Conservation (phyloP, 1,140 invertebrate species). For the Battus philenor region DNA sequence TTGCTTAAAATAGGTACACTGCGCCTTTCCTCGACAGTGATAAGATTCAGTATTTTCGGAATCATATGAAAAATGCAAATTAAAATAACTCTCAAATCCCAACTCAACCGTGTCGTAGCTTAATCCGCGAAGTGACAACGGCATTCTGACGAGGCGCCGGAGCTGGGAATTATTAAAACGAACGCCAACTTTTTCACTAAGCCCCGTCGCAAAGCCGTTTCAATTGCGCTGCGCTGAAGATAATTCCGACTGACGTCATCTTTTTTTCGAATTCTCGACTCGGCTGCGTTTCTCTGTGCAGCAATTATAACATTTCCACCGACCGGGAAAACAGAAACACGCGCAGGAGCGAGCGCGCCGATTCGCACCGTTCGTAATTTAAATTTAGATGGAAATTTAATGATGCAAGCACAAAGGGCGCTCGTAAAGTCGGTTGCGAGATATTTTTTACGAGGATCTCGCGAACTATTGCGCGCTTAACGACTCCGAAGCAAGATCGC, state of each 20-base stretch:
- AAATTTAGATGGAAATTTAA: constrained; percentile 76
- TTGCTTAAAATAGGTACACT: constrained; percentile 20
- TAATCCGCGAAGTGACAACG: constrained; percentile 75
- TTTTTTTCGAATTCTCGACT: constrained; percentile 73
- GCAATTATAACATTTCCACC: constrained; percentile 75
- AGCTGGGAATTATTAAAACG: constrained; percentile 75
- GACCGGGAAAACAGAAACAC: constrained; percentile 74
- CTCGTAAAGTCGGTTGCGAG: constrained; percentile 74
- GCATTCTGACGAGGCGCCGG: constrained; percentile 75
- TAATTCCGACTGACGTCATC: constrained; percentile 75
- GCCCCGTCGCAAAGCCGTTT: constrained; percentile 74
- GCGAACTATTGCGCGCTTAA: constrained; percentile 75
- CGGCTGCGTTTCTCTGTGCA: constrained; percentile 68
- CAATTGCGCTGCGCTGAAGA: constrained; percentile 75
- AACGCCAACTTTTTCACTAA: constrained; percentile 76
- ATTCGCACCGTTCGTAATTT: constrained; percentile 70
- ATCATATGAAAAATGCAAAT: constrained; percentile 67
- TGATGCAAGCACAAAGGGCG: constrained; percentile 74
- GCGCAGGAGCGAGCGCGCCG: constrained; percentile 62
- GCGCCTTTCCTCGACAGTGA: constrained; percentile 29
- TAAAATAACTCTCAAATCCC: constrained; percentile 74
- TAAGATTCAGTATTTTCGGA: constrained; percentile 32
- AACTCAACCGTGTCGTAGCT: constrained; percentile 73
- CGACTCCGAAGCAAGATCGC: constrained; percentile 74
- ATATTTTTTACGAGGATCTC: constrained; percentile 76